Conservation (phyloP, 2,113 vertebrate genomes). For the Ondatra zibethicus region DNA sequence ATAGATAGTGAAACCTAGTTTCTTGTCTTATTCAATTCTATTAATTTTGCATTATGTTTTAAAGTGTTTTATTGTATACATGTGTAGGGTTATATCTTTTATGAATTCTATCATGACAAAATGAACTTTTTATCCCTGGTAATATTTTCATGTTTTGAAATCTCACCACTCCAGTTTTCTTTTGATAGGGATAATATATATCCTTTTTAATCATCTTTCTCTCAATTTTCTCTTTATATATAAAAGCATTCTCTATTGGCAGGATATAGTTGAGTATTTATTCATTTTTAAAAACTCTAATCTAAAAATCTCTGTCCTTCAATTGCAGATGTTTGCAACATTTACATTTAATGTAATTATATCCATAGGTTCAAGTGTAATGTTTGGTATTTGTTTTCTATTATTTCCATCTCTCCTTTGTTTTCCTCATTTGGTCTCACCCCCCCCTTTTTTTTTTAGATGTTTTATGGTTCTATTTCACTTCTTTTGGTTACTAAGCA, state of each 20-base stretch:
- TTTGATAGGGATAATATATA: neutral
- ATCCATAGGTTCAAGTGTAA: neutral
- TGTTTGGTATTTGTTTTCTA: conserved; percentile 19
- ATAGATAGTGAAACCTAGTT: neutral
- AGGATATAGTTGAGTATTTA: neutral
- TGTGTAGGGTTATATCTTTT: neutral
- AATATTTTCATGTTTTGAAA: conserved; percentile 54
- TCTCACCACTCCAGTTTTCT: neutral
- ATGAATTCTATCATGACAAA: neutral
- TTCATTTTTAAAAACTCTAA: neutral
- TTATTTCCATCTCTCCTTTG: neutral
- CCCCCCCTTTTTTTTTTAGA: neutral
- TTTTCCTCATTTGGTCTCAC: neutral
- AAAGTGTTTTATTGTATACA: neutral
- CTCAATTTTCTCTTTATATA: conserved; percentile 29
- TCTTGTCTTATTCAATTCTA: neutral
- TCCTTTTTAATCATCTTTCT: neutral
- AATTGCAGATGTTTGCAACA: conserved; percentile 16
- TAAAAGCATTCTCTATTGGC: neutral
- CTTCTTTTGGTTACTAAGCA: conserved; percentile 18
- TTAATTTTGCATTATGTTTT: conserved; percentile 22
- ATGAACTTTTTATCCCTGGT: neutral
- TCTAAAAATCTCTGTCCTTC: conserved; percentile 59
- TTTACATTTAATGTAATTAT: conserved; percentile 63
- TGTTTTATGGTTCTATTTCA: conserved; percentile 23